Base-by-base conservation (phyloP, 2,888 invertebrate genomes). In the Gryllus longicercus region DNA sequence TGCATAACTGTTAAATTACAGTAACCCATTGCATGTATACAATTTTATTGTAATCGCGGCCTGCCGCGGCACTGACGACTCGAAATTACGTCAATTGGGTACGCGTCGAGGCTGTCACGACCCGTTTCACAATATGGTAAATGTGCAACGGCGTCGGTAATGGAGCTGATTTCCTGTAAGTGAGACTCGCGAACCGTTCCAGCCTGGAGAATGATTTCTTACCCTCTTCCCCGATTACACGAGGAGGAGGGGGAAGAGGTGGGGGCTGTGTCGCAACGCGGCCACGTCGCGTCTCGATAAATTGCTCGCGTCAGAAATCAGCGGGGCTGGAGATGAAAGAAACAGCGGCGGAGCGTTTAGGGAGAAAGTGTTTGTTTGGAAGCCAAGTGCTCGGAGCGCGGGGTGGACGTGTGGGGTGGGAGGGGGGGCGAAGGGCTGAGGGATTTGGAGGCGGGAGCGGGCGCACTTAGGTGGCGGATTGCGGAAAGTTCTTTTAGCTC, bases 1-100 rank as follows among this genome's bases (percentile, higher is more conserved):
- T 63, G n/a, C 63, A 63, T 63, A 63, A 63, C 63, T 63, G 63
- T 63, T 63, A 63, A 63, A 63, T 63, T 63, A 63, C 63, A 63
- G 16, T n/a, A n/a, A 18, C 63, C 63, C 63, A 63, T 63, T 63
- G 63, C 63, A 5, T 63, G 63, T 63, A n/a, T 63, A 18, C 63
- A 63, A 63, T 63, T 63, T 63, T 63, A 63, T 63, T 63, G 63
- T 63, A 63, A 63, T 63, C 63, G 63, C n/a, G 0, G 16, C n/a
- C 63, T 16, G 14, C 63, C 63, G 11, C n/a, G 14, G 16, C 63
- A 63, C 16, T 63, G 63, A 38, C 38, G 38, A 63, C 16, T 63
- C 63, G n/a, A 63, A 63, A 63, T 63, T 63, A 63, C 63, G n/a
- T 63, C 63, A 63, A 63, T 63, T 63, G 63, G 63, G 63, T 18